Evolutionary conservation across 2,888 invertebrate genomes (phyloP).

Genomic region (Watsonalla cultraria): DNA sequence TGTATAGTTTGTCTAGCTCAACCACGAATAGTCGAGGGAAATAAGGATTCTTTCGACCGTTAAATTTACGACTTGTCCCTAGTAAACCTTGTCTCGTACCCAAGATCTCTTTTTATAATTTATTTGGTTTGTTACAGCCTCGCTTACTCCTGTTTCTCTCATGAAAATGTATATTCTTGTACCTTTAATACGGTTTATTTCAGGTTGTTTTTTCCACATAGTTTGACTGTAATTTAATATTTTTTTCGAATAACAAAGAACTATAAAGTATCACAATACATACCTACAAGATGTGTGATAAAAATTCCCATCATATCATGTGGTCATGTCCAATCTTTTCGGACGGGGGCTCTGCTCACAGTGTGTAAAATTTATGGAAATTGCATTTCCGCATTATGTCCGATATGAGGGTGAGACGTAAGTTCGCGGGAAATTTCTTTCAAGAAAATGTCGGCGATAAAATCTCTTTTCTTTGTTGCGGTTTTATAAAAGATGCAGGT

Average conservation of each 20-base stretch:
- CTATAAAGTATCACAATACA: constrained; percentile 4
- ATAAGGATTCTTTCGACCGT: constrained; percentile 72
- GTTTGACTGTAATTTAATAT: neutral
- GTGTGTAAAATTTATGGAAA: constrained; percentile 78
- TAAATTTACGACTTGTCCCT: constrained; percentile 76
- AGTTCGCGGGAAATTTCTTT: constrained; percentile 35
- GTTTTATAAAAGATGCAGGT: neutral
- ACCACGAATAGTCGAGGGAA: constrained; percentile 67
- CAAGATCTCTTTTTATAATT: constrained; percentile 73
- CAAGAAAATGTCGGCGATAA: constrained; percentile 20
- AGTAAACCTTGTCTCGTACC: constrained; percentile 62
- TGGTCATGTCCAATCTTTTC: constrained; percentile 72
- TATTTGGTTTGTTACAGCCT: constrained; percentile 69
- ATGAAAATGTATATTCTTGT: constrained; percentile 43
- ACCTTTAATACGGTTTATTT: neutral
- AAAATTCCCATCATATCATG: constrained; percentile 33
- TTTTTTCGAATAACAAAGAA: neutral
- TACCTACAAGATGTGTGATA: constrained; percentile 5
- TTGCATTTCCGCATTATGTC: constrained; percentile 72
- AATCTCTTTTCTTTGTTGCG: constrained; percentile 9
- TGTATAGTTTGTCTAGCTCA: constrained; percentile 59
- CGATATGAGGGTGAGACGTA: constrained; percentile 50
- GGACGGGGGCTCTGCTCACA: constrained; percentile 64
- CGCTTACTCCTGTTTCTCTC: constrained; percentile 44
- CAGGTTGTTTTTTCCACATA: neutral